Evolutionary conservation across 2,888 invertebrate species (phyloP), one percentile per base, ranked within the genome.

Genomic region (Eupithecia exiguata): DNA sequence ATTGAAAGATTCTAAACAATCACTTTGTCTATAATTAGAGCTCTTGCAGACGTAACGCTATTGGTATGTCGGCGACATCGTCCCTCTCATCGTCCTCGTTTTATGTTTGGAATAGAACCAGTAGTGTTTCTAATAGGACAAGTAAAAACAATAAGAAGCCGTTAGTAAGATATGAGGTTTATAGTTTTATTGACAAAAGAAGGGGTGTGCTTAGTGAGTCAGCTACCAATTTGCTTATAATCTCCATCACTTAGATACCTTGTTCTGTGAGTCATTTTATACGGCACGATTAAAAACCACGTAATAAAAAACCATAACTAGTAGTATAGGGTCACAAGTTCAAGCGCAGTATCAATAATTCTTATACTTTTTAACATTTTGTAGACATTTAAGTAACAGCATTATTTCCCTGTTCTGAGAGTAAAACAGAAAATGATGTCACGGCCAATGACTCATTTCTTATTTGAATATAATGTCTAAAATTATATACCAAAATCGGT

Each of bases 401-500:
- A 58, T 58, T 58, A 58, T 58, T 58, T 58, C 58, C 58, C 25
- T 58, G 58, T 58, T 58, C 58, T 58, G 58, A 58, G 58, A 58
- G 58, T 58, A 88, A 92, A 92, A 91, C 88, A 89, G 87, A 89
- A 86, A 89, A 94, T 94, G 93, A 93, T 94, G 92, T 94, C 94
- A 93, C 86, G 86, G 82, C 65, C 80, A 74, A 78, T 93, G 93
- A 93, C 85, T 92, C 93, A 93, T 81, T 76, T 83, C 83, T 87
- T 88, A 87, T 91, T 89, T 87, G 82, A 86, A 88, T 87, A 84
- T 85, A 86, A 80, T 53, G 2, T 10, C 49, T 53, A n/a, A 53
- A n/a, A 53, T 53, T 53, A 10, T 46, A 53, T 53, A 21, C 49
- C 10, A 4, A n/a, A 46, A 46, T 46, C 46, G 16, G 14, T 18